Evolutionary conservation across 2,888 invertebrate genomes (phyloP), one percentile per base, ranked within the genome.

Genomic region (Osmoderma eremita): DNA sequence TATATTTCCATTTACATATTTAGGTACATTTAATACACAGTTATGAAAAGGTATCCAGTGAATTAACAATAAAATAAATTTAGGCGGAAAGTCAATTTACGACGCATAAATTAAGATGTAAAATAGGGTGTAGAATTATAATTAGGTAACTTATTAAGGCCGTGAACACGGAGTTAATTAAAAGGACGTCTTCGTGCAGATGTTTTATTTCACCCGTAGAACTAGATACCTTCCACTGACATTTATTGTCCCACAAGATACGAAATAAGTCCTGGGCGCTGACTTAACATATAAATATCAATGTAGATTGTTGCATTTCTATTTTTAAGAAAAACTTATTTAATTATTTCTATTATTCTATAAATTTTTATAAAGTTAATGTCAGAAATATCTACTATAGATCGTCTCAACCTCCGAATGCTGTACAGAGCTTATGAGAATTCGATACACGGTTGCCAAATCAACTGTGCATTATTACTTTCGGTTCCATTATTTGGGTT

Each of bases 51-150:
- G 45, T 61, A 17, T 36, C 20, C 12, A n/a, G 45, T 17, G 48
- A 61, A 45, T 45, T 61, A 61, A 61, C 58, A 61, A 12, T 17
- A 3, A 45, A 61, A 61, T 61, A 61, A 61, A 45, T 61, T 45
- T 61, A 0, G 30, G 36, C n/a, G 45, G 5, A 17, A 45, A 45
- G 58, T 45, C 42, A 61, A 61, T 61, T 61, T 48, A 36, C 58
- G 30, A 45, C 30, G 45, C 45, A 61, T 61, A 61, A 61, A 61
- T 61, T 61, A 61, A n/a, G n/a, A n/a, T n/a, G n/a, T n/a, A n/a
- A n/a, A 36, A 30, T 61, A 45, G 17, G 45, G 45, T 48, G 58
- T 45, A 15, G 58, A 61, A 61, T 61, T 61, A 61, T 61, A 48
- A 61, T 45, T 48, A 61, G 45, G 36, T 61, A 45, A 45, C 58